Conservation (phyloP, 1,140 invertebrate species). For the Matsumurasca onukii region DNA sequence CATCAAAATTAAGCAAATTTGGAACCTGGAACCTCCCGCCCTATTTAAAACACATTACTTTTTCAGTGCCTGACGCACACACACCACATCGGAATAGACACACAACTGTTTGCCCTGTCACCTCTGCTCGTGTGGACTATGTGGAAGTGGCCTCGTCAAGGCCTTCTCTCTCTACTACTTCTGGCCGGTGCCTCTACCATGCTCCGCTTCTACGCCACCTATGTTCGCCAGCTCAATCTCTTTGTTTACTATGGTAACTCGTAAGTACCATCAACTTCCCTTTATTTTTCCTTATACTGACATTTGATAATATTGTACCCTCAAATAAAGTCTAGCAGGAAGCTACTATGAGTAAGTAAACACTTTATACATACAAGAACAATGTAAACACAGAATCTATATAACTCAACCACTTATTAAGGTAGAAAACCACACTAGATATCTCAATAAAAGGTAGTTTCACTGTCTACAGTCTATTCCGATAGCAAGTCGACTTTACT, state of each 20-base stretch:
- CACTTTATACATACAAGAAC: too few relatives aligned
- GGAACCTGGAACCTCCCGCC: too few relatives aligned
- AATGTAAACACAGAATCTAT: too few relatives aligned
- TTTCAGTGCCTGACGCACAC: conserved; percentile 65
- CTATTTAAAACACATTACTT: neutral
- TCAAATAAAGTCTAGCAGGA: too few relatives aligned
- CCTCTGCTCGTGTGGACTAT: conserved; percentile 65
- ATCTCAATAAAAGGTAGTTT: too few relatives aligned
- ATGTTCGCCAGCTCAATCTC: conserved; percentile 63
- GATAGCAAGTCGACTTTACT: too few relatives aligned
- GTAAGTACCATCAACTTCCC: conserved; percentile 55
- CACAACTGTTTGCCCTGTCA: conserved; percentile 71
- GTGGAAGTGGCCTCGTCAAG: conserved; percentile 62
- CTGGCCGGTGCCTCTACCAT: conserved; percentile 61
- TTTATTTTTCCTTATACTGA: neutral
- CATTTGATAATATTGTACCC: conserved; percentile 14
- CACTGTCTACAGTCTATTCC: too few relatives aligned
- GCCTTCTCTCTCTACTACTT: conserved; percentile 51
- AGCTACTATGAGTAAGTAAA: too few relatives aligned
- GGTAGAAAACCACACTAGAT: too few relatives aligned
- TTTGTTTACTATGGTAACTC: conserved; percentile 71
- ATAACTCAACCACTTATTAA: too few relatives aligned
- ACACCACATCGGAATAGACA: conserved; percentile 76
- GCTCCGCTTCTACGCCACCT: conserved; percentile 64
- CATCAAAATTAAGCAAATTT: too few relatives aligned